A percentile compares a stretch with the other conserved stretches of the same genome.
phyloP scores from a whole-genome alignment of 2,888 invertebrate species.

The Epinotia brunnichana region DNA sequence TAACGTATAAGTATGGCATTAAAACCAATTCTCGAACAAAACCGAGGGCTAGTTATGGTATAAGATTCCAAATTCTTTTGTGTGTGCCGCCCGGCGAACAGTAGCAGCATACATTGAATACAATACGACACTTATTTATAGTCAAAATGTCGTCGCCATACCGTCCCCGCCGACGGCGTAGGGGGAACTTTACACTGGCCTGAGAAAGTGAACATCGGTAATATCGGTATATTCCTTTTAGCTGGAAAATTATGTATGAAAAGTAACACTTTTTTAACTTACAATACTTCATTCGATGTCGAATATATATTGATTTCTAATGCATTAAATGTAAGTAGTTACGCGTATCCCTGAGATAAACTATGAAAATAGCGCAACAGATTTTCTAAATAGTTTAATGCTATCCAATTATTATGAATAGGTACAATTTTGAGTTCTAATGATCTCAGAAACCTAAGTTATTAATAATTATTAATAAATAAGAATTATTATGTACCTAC shows the following conservation, averaged over 20 bases:
- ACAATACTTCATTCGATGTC: no score
- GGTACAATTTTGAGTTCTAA: no score
- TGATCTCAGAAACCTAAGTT: no score
- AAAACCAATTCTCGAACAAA: constrained; percentile 42
- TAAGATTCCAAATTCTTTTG: constrained; percentile 45
- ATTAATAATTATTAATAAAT: no score
- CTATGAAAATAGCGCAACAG: no score
- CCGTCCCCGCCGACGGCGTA: constrained; percentile 37
- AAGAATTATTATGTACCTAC: no score
- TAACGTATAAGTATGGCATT: constrained; percentile 38
- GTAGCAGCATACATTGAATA: constrained; percentile 45
- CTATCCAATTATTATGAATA: no score
- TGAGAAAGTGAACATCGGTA: background rate
- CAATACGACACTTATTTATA: constrained; percentile 45
- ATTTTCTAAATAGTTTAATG: no score
- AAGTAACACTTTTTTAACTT: background rate
- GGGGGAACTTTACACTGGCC: constrained; percentile 20
- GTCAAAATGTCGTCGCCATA: constrained; percentile 45
- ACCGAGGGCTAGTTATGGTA: constrained; percentile 44
- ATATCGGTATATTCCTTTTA: background rate
- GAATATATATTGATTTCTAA: no score
- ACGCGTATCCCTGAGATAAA: no score
- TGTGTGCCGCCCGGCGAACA: constrained; percentile 43
- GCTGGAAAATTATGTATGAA: background rate
- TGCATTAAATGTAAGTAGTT: no score